Conservation (phyloP, 2,888 invertebrate genomes). For the Celastrina argiolus region DNA sequence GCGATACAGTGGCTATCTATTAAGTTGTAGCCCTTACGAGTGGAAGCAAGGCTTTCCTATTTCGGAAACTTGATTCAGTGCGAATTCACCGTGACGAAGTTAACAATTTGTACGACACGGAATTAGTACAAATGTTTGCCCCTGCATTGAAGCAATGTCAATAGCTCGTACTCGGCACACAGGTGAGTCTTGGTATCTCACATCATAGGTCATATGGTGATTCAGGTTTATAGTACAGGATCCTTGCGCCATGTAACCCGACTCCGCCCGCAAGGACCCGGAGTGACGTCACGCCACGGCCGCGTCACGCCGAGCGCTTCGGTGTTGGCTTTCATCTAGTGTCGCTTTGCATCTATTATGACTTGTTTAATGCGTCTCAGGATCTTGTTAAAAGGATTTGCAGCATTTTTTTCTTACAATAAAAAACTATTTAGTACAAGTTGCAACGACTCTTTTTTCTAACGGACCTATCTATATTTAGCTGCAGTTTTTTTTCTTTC, state of each 20-base stretch:
- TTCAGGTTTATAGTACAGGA: not conserved
- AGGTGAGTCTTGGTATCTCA: not conserved
- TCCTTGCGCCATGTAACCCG: not conserved
- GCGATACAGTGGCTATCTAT: no score
- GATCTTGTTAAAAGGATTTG: not conserved
- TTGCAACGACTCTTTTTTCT: no score
- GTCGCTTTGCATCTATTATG: slow-evolving; percentile 6
- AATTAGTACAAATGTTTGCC: no score
- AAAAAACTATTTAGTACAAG: no score
- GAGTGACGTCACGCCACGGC: slow-evolving; percentile 3
- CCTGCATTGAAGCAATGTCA: no score
- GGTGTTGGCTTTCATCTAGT: slow-evolving; percentile 11
- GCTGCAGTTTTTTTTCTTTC: no score
- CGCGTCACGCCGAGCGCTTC: slow-evolving; percentile 5
- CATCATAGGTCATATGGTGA: no score
- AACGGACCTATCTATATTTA: no score
- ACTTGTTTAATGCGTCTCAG: slow-evolving; percentile 4
- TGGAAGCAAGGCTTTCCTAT: not conserved
- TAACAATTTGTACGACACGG: no score
- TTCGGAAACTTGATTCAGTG: no score
- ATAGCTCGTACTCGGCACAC: not conserved
- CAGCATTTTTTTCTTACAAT: no score
- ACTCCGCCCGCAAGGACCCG: not conserved
- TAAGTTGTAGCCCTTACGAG: not conserved
- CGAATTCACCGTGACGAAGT: no score